These are phyloP conservation scores for Pachycephala philippinensis DNA, from an alignment of 2,113 vertebrate species.

Conservation along the genomic window DNA sequence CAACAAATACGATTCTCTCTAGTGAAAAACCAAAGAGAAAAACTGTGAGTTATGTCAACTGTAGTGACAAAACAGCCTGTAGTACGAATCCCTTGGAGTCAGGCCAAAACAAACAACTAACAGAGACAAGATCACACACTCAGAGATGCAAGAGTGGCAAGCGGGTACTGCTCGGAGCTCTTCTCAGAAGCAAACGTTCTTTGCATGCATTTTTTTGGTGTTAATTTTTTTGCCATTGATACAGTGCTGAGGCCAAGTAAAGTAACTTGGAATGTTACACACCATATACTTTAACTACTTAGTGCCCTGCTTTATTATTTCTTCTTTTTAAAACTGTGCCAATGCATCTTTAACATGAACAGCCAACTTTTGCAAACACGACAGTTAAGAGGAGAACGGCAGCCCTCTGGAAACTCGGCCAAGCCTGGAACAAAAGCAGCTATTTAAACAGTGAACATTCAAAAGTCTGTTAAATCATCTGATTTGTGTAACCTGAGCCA, in stretches of 20 bases:
- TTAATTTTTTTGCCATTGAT: conserved; percentile 30
- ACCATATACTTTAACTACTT: background rate
- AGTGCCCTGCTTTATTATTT: background rate
- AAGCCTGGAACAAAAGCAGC: conserved; percentile 47
- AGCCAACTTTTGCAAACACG: background rate
- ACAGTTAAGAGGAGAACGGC: background rate
- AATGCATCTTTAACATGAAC: fast-evolving
- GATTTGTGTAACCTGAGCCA: conserved; percentile 47
- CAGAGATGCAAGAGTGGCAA: conserved; percentile 5
- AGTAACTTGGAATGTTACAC: background rate
- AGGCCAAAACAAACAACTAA: conserved; percentile 39
- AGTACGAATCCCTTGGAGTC: conserved; percentile 13
- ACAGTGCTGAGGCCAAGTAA: background rate
- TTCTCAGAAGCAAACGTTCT: background rate
- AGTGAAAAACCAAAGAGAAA: conserved; percentile 15
- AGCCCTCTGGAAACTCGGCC: background rate
- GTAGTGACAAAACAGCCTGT: conserved; percentile 45
- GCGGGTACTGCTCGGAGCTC: background rate
- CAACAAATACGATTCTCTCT: background rate
- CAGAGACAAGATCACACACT: conserved; percentile 30
- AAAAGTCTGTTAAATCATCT: conserved; percentile 32
- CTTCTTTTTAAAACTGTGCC: background rate
- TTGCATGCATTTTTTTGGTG: background rate
- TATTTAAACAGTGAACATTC: conserved; percentile 39
- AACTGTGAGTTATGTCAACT: conserved; percentile 30